These are phyloP conservation scores for Caenorhabditis macrosperma DNA, from an alignment of 2,888 invertebrate species.

Conservation along the genomic window DNA sequence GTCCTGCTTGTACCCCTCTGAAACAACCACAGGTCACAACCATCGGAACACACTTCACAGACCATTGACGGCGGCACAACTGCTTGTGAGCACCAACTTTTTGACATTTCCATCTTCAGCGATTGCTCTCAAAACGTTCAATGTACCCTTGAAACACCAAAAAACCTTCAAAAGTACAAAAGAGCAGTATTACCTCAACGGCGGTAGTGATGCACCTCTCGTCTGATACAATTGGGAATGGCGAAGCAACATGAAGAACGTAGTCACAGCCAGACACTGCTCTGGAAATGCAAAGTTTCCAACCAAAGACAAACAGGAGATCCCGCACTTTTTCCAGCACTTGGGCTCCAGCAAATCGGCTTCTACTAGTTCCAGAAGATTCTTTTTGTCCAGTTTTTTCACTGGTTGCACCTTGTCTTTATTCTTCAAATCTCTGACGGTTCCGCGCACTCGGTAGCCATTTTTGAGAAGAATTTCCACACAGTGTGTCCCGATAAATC, in stretches of 20 bases:
- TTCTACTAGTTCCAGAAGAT: conserved; percentile 75
- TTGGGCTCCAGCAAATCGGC: conserved; percentile 73
- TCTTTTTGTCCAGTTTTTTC: conserved; percentile 55
- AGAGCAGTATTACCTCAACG: conserved; percentile 47
- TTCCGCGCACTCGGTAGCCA: conserved; percentile 82
- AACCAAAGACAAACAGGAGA: conserved; percentile 12
- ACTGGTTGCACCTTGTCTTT: conserved; percentile 71
- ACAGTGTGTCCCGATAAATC: conserved; percentile 82
- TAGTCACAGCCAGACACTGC: conserved; percentile 74
- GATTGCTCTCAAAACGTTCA: conserved; percentile 69
- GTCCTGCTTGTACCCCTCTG: conserved; percentile 76
- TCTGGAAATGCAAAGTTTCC: conserved; percentile 58
- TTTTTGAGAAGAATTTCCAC: conserved; percentile 82
- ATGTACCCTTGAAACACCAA: conserved; percentile 60
- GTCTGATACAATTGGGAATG: conserved; percentile 78
- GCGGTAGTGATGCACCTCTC: conserved; percentile 69
- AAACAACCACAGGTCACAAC: conserved; percentile 23
- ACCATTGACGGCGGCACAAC: conserved; percentile 82
- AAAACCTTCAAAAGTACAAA: conserved; percentile 8
- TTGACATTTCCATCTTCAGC: conserved; percentile 81
- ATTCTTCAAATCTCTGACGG: conserved; percentile 78
- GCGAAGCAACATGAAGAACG: conserved; percentile 79
- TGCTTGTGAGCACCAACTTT: conserved; percentile 83
- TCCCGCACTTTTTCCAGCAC: conserved; percentile 67
- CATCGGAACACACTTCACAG: conserved; percentile 12